These are phyloP conservation scores for Sebastes itinus DNA, from an alignment of 2,797 vertebrate genomes.

Conservation along the genomic window DNA sequence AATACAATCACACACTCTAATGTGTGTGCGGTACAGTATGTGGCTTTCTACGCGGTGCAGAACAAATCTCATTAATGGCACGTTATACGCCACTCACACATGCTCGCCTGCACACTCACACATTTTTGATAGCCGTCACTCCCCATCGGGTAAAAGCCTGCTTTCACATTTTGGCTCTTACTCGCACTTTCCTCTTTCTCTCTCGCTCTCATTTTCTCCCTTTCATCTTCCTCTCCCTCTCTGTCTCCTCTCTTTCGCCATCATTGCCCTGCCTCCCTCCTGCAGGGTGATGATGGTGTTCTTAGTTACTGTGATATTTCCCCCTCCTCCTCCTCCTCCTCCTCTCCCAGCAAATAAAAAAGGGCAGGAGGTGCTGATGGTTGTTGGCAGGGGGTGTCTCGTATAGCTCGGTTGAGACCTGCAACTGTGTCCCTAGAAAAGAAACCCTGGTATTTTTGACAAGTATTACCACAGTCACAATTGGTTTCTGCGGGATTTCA, in stretches of 20 bases:
- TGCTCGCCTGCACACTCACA: not conserved
- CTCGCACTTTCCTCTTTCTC: not conserved
- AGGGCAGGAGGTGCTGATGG: constrained; percentile 26
- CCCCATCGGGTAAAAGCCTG: constrained; percentile 2
- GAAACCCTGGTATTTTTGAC: not conserved
- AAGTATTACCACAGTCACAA: not conserved
- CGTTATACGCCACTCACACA: constrained; percentile 5
- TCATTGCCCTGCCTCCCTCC: constrained; percentile 18
- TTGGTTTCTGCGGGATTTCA: not conserved
- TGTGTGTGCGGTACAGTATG: not conserved
- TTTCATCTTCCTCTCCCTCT: not conserved
- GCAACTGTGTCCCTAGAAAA: not conserved
- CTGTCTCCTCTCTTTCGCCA: not conserved
- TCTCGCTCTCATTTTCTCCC: not conserved
- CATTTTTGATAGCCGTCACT: constrained; percentile 37
- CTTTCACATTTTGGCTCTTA: constrained; percentile 9
- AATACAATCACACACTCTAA: constrained; percentile 3
- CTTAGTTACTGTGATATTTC: not conserved
- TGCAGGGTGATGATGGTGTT: constrained; percentile 25
- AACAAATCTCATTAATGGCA: constrained; percentile 18
- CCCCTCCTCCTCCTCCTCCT: not conserved
- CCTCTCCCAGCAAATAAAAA: constrained; percentile 8
- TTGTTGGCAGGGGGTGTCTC: not conserved
- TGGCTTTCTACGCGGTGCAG: not conserved
- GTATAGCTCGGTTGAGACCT: not conserved